A percentile compares a stretch with the other conserved stretches of the same genome.
phyloP scores from a whole-genome alignment of 2,888 invertebrate species.

The Melanostoma scalare region DNA sequence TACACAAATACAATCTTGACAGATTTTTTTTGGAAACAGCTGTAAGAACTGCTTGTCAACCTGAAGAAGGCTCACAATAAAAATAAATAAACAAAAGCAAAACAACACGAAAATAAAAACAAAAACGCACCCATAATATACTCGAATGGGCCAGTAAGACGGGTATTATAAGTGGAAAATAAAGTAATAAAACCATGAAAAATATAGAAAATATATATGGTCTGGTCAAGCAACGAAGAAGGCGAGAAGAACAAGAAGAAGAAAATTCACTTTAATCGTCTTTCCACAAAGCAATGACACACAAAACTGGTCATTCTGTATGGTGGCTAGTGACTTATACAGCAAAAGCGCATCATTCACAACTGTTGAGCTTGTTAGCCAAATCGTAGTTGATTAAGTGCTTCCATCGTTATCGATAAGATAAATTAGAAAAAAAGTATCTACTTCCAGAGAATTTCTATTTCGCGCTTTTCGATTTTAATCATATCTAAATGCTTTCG shows the following conservation, averaged over 20 bases:
- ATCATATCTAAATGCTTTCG: no score
- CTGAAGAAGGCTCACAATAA: conserved; percentile 11
- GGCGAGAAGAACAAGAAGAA: conserved; percentile 15
- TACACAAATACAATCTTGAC: conserved; percentile 13
- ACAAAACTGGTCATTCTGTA: conserved; percentile 50
- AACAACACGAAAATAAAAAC: conserved; percentile 1
- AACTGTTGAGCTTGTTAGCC: conserved; percentile 30
- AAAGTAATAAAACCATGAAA: conserved; percentile 42
- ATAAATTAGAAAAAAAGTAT: conserved; percentile 27
- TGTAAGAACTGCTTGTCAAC: conserved; percentile 20
- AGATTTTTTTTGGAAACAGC: conserved; percentile 3
- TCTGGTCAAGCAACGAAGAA: conserved; percentile 46
- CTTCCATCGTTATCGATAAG: conserved; percentile 39
- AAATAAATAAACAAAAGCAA: background rate
- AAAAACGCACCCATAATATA: background rate
- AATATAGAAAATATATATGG: conserved; percentile 30
- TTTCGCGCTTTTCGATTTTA: background rate
- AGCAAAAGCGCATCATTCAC: background rate
- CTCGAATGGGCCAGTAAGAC: conserved; percentile 46
- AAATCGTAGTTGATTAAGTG: conserved; percentile 50
- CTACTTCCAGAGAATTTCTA: background rate
- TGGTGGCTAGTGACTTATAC: conserved; percentile 6
- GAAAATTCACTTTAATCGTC: conserved; percentile 48
- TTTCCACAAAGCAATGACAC: conserved; percentile 56
- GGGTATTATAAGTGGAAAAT: conserved; percentile 55